Evolutionary conservation across 1,140 invertebrate genomes (phyloP), one percentile per base, ranked within the genome.

Genomic region (Conopomorpha cramerella): DNA sequence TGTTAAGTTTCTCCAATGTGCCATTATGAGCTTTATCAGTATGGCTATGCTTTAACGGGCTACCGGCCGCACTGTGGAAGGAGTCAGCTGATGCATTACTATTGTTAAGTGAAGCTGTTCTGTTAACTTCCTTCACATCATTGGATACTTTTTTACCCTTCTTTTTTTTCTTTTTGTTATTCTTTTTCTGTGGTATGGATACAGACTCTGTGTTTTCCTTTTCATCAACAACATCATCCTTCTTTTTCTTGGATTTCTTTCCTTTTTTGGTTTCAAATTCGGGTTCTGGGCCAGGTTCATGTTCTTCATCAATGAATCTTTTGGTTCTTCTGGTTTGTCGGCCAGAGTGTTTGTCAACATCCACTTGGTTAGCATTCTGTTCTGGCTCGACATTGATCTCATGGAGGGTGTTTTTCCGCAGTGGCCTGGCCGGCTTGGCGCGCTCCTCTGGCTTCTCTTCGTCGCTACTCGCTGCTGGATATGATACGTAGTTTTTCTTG

Each of bases 41-140:
- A 12, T 0, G 4, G 13, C 8, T 12, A 36, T 16, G 15, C 8
- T 16, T 27, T 11, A 30, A 11, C 30, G 52, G 54, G 49, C 61
- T 73, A 50, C 57, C 55, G 16, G 56, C 57, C 65, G 64, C 65
- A 49, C 62, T 68, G 25, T 70, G 58, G 30, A 60, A 73, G 15
- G 68, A 68, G 10, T 68, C 65, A 6, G 36, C 37, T 14, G 67
- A 68, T 23, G 43, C 41, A 41, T 49, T 48, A 16, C 48, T 57
- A 19, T 41, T 49, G 34, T 68, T 59, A 4, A 47, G 10, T 11
- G 28, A 14, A 23, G n/a, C n/a, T n/a, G n/a, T n/a, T n/a, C n/a
- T n/a, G n/a, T n/a, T n/a, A n/a, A n/a, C 37, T 34, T 35, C 18
- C 27, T 40, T 25, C 7, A 46, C 43, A 23, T 32, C 43, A 32